Evolutionary conservation across 2,888 invertebrate genomes (phyloP).

Genomic region (Horisme vitalbata): DNA sequence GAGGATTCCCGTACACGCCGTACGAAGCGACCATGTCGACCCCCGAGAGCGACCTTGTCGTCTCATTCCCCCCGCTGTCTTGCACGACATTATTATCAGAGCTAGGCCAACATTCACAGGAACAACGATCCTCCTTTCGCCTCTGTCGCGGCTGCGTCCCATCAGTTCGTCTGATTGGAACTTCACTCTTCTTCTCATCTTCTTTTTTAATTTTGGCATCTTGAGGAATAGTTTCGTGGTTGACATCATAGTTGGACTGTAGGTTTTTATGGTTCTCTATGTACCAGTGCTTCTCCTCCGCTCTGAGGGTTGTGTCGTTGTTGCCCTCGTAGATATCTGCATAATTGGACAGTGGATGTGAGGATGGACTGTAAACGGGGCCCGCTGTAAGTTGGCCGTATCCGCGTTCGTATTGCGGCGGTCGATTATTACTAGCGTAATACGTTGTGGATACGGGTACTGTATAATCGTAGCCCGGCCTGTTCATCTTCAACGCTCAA

Average conservation of each 20-base stretch:
- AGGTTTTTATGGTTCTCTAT: slow-evolving; percentile 79
- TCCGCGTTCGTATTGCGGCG: slow-evolving; percentile 74
- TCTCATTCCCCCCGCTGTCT: slow-evolving; percentile 63
- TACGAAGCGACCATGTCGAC: slow-evolving; percentile 81
- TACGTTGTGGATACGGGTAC: slow-evolving; percentile 76
- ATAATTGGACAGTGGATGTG: slow-evolving; percentile 75
- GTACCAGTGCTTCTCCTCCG: slow-evolving; percentile 79
- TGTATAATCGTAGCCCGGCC: slow-evolving; percentile 79
- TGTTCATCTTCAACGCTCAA: slow-evolving; percentile 78
- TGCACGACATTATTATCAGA: slow-evolving; percentile 69
- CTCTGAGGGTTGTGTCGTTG: slow-evolving; percentile 77
- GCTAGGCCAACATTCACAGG: slow-evolving; percentile 80
- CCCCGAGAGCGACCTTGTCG: slow-evolving; percentile 73
- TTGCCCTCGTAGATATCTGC: slow-evolving; percentile 80
- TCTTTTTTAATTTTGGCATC: slow-evolving; percentile 78
- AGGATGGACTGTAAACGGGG: slow-evolving; percentile 71
- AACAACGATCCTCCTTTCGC: slow-evolving; percentile 76
- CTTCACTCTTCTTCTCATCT: slow-evolving; percentile 73
- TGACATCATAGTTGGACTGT: slow-evolving; percentile 66
- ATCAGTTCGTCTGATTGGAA: slow-evolving; percentile 63
- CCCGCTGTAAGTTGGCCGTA: slow-evolving; percentile 70
- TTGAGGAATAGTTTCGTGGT: slow-evolving; percentile 65
- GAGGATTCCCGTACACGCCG: slow-evolving; percentile 77
- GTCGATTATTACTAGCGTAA: slow-evolving; percentile 70
- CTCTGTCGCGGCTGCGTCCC: slow-evolving; percentile 65